Conservation (phyloP, 2,797 vertebrate genomes). For the Acipenser oxyrinchus region DNA sequence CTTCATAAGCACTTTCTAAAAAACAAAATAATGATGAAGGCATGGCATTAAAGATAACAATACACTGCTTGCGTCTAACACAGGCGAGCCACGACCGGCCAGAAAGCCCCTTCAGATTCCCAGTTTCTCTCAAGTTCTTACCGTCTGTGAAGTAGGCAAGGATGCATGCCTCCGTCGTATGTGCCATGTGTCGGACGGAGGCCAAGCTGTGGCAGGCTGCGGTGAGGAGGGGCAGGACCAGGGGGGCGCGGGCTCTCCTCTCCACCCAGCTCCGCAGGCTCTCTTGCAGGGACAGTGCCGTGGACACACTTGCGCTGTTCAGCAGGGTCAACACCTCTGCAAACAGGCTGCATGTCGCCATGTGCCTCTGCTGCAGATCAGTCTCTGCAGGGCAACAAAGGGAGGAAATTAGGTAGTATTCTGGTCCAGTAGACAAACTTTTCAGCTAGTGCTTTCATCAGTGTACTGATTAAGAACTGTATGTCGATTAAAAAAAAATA, state of each 20-base stretch:
- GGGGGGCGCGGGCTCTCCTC: conserved; percentile 63
- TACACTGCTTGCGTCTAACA: too few relatives aligned
- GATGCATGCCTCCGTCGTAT: conserved; percentile 86
- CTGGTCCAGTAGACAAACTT: too few relatives aligned
- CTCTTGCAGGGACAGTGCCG: conserved; percentile 74
- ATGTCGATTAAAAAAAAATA: background rate
- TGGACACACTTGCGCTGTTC: conserved; percentile 73
- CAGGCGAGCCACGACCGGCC: too few relatives aligned
- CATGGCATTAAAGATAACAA: too few relatives aligned
- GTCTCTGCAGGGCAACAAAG: conserved; percentile 53
- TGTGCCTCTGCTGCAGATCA: conserved; percentile 76
- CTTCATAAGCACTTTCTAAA: background rate
- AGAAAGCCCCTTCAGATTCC: too few relatives aligned
- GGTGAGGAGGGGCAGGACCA: conserved; percentile 83
- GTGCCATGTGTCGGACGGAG: conserved; percentile 89
- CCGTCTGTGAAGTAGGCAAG: conserved; percentile 78
- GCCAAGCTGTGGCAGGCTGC: conserved; percentile 84
- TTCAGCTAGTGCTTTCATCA: too few relatives aligned
- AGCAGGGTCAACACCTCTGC: conserved; percentile 76
- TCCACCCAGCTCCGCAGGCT: conserved; percentile 75
- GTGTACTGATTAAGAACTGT: background rate
- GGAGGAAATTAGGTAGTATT: too few relatives aligned
- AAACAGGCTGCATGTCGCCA: conserved; percentile 85
- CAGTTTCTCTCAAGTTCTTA: conserved; percentile 33
- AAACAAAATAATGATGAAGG: too few relatives aligned